These are phyloP conservation scores for Hydra vulgaris DNA, from an alignment of 30 jellyfish, hydroid and myxozoan genomes.

Conservation along the genomic window DNA sequence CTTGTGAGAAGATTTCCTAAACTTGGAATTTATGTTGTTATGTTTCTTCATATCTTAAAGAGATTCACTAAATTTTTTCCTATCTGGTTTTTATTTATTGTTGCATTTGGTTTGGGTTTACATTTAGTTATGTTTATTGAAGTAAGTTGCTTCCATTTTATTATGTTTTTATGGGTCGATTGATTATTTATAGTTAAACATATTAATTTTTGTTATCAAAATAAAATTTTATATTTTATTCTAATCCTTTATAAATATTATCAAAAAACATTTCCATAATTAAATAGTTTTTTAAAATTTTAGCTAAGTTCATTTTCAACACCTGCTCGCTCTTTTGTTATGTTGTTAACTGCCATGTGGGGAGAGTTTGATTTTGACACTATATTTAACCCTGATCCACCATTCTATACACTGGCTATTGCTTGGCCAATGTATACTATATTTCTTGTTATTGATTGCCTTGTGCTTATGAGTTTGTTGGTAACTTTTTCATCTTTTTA, in stretches of 20 bases:
- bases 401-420: constrained; percentile 60
- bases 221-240: background rate
- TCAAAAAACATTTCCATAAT: no score
- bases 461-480: constrained; percentile 86
- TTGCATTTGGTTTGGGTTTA: constrained; percentile 95
- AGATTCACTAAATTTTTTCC: constrained; percentile 84
- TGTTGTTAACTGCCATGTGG: constrained; percentile 88
- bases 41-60: constrained; percentile 86
- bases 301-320: no score
- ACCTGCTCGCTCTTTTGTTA: constrained; percentile 90
- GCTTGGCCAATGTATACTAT: constrained; percentile 92
- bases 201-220: background rate
- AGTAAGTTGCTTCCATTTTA: no score
- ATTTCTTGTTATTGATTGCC: constrained; percentile 76
- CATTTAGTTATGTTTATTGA: constrained; percentile 80
- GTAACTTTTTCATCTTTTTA: constrained; percentile 21
- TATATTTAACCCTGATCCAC: constrained; percentile 63
- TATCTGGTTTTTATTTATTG: constrained; percentile 63
- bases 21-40: constrained; percentile 96
- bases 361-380: constrained; percentile 96
- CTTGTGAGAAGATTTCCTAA: constrained; percentile 93
- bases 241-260: background rate
- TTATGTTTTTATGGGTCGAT: no score
- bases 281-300: no score
- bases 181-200: no score